Evolutionary conservation across 2,113 vertebrate genomes (phyloP), one percentile per base, ranked within the genome.

Genomic region (Nansenia antarctica): DNA sequence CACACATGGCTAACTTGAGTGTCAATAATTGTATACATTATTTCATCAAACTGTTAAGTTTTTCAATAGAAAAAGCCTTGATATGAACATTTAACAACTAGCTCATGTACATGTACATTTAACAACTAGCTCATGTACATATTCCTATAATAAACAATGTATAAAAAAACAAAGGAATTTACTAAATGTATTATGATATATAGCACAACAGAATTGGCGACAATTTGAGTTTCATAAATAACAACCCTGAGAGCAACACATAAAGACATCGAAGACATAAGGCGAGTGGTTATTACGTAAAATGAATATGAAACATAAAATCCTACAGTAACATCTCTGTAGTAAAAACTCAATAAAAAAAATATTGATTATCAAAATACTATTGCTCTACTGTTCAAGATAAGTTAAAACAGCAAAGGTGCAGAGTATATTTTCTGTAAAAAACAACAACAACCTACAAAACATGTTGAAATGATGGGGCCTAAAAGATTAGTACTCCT

Each of bases 401-500:
- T 62, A 27, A 29, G 24, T 59, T 39, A 22, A n/a, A 29, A 45
- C 20, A 31, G 45, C 14, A 31, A 24, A 57, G 29, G 24, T 58
- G 14, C 14, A 72, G 52, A 73, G 58, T 59, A 58, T 18, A 2
- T 47, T 26, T n/a, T 9, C 22, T 64, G 42, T 30, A 31, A 14
- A 32, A 18, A 75, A n/a, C n/a, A n/a, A n/a, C n/a, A n/a, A n/a
- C n/a, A 20, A 71, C 18, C 37, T 20, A n/a, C 4, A 47, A 18
- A n/a, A 70, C 55, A 65, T 62, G 29, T 49, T 39, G 29, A 68
- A 12, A 61, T n/a, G 5, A 35, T 3, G 24, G 18, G 1, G 0
- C 14, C 8, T 15, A 52, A 37, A 6, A n/a, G 61, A 1, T 75
- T 85, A 90, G 72, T 87, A 85, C 60, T 91, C 86, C 30, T 70